Evolutionary conservation across 2,888 invertebrate genomes (phyloP), one percentile per base, ranked within the genome.

Genomic region (Parelbella ahira): DNA sequence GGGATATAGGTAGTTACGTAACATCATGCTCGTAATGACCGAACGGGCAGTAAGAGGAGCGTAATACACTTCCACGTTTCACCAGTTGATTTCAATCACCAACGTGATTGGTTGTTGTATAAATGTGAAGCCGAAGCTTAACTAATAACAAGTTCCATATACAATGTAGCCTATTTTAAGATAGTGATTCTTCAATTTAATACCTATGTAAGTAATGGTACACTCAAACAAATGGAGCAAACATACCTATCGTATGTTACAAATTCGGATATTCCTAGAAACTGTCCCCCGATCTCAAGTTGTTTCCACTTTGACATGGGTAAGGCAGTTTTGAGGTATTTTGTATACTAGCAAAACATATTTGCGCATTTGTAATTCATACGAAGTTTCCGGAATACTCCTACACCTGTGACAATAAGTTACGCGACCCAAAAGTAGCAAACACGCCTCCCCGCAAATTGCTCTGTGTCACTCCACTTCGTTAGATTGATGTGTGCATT

Each of bases 241-340:
- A 37, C 30, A 30, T 25, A 6, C 10, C 15, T 39, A 19, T 12
- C n/a, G 19, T 9, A 39, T 12, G n/a, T n/a, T n/a, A n/a, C n/a
- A n/a, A n/a, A n/a, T n/a, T n/a, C n/a, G n/a, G n/a, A 38, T 38
- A 23, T 23, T 24, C 10, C 29, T 39, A 32, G 24, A 24, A 38
- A 32, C 19, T 29, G 38, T 24, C 38, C 24, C 21, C 7, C 29
- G 28, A 38, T 38, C 38, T 24, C 37, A 46, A 54, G 51, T 49
- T 55, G 52, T 53, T 48, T 29, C 42, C 41, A 56, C 47, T 60
- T 63, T 74, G 74, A 75, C 58, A 57, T 66, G 72, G 75, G 75
- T 75, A 55, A 62, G 75, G 74, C 77, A 68, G 32, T 27, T 41
- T 27, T 27, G 39, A 41, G 32, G 32, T 18, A 13, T 41, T 41